phyloP scores from a whole-genome alignment of 2,888 invertebrate genomes.

The Athalia rosae region DNA sequence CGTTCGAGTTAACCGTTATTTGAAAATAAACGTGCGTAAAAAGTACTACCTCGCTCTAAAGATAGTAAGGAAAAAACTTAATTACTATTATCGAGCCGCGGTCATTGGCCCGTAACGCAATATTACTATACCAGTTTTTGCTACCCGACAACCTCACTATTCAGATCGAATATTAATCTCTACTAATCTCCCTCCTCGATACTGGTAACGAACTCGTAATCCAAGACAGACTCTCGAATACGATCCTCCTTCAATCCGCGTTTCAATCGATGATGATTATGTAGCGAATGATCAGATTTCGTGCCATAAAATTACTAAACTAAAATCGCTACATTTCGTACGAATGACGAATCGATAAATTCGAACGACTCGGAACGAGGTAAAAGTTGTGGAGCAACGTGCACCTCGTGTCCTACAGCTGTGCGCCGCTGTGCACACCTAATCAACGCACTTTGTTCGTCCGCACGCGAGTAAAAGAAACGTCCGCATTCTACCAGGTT shows the following conservation, averaged over 20 bases:
- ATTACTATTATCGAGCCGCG: constrained; percentile 27
- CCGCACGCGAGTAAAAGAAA: constrained; percentile 38
- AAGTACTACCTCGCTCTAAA: constrained; percentile 7
- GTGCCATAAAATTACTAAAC: too few relatives aligned
- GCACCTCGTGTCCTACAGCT: neutral
- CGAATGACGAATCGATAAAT: neutral
- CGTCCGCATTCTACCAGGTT: constrained; percentile 62
- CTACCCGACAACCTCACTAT: neutral
- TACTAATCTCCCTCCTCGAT: constrained; percentile 3
- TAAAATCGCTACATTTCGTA: neutral
- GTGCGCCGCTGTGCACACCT: constrained; percentile 2
- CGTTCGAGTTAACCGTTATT: constrained; percentile 35
- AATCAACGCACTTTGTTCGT: constrained; percentile 44
- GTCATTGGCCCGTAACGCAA: neutral
- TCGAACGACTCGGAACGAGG: neutral
- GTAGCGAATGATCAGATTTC: too few relatives aligned
- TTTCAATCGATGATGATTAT: too few relatives aligned
- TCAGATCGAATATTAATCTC: neutral
- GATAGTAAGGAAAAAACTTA: neutral
- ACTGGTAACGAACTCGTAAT: too few relatives aligned
- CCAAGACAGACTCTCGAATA: neutral
- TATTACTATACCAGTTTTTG: constrained; percentile 30
- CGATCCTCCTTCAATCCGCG: neutral
- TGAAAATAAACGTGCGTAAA: constrained; percentile 37
- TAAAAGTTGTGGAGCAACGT: neutral